Conservation (phyloP, 2,113 vertebrate species). For the Centropus unirufus region DNA sequence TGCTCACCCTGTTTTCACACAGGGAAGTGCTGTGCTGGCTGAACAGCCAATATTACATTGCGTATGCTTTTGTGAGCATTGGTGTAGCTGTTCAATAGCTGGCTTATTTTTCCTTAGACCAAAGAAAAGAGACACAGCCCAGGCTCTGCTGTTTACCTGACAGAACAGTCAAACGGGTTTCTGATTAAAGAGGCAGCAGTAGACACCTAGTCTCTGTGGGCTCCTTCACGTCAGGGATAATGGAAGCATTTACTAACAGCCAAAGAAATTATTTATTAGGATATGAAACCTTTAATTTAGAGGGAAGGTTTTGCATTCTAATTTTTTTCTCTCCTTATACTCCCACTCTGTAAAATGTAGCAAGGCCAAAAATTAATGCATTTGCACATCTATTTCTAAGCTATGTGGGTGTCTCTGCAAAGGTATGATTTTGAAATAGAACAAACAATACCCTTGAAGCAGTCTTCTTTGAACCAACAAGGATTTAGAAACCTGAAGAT, state of each 20-base stretch:
- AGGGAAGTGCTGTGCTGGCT: neutral
- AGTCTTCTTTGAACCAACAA: slow-evolving; percentile 14
- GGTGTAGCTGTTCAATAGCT: neutral
- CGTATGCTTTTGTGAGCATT: neutral
- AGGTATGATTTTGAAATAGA: slow-evolving; percentile 57
- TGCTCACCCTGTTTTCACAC: neutral
- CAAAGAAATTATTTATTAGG: slow-evolving; percentile 67
- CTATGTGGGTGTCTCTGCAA: slow-evolving; percentile 55
- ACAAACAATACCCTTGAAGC: slow-evolving; percentile 49
- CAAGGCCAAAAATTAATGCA: slow-evolving; percentile 24
- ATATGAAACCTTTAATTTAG: slow-evolving; percentile 73
- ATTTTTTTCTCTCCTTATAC: neutral
- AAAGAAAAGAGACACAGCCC: neutral
- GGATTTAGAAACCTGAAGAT: slow-evolving; percentile 6
- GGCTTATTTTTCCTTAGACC: neutral
- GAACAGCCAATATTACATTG: neutral
- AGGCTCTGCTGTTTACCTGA: slow-evolving; percentile 53
- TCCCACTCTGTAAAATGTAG: slow-evolving; percentile 43
- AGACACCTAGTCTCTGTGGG: slow-evolving; percentile 5
- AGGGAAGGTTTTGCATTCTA: slow-evolving; percentile 14
- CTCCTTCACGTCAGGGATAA: slow-evolving; percentile 44
- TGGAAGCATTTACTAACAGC: slow-evolving; percentile 53
- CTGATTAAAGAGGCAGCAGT: slow-evolving; percentile 29
- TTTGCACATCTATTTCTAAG: slow-evolving; percentile 51
- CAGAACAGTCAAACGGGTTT: slow-evolving; percentile 59